Evolutionary conservation across 2,113 vertebrate species (phyloP).

Genomic region (Petromus typicus): DNA sequence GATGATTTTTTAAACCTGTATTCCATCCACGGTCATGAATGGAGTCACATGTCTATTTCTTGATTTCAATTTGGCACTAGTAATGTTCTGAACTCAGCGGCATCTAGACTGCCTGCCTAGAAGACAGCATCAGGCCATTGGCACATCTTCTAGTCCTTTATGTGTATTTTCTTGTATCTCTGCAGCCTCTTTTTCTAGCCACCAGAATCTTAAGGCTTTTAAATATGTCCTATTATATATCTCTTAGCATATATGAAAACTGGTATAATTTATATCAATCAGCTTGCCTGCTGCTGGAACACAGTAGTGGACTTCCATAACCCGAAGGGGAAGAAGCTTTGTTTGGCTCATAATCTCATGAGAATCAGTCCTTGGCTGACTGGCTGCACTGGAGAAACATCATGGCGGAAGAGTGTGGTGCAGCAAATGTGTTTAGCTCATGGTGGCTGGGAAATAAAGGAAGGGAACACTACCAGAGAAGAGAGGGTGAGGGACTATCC

Average conservation of each 20-base stretch:
- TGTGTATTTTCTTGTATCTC: not conserved
- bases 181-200: not conserved
- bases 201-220: not conserved
- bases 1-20: not conserved
- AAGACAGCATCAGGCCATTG: not conserved
- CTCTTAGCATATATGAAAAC: not conserved
- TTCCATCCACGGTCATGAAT: not conserved
- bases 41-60: not conserved
- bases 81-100: not conserved
- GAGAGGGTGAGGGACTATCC: not conserved
- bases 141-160: not conserved
- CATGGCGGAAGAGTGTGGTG: not conserved
- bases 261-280: not conserved
- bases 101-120: not conserved
- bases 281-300: not conserved
- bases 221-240: not conserved
- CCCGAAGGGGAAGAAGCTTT: not conserved
- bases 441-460: not conserved
- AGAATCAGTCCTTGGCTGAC: not conserved
- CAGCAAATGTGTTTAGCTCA: not conserved
- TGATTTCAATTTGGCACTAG: not conserved
- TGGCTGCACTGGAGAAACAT: not conserved
- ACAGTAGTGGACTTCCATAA: not conserved
- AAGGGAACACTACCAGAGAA: not conserved
- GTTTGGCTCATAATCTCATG: not conserved